These are phyloP conservation scores for Erebia epiphron DNA, from an alignment of 2,888 invertebrate genomes.

Conservation along the genomic window DNA sequence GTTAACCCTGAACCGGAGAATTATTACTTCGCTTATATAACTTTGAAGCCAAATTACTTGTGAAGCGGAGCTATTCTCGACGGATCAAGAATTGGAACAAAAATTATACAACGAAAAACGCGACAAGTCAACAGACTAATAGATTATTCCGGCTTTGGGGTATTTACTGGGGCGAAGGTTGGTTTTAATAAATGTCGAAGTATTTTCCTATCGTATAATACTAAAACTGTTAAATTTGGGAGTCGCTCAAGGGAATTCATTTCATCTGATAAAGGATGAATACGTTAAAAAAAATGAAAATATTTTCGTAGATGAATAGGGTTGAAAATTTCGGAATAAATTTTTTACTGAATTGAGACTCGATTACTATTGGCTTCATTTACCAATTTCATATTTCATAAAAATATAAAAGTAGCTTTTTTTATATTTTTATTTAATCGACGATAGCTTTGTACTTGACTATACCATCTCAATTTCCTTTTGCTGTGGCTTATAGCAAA, in stretches of 20 bases:
- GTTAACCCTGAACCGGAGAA: slow-evolving; percentile 28
- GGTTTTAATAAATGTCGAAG: slow-evolving; percentile 40
- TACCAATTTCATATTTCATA: background rate
- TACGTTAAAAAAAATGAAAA: slow-evolving; percentile 3
- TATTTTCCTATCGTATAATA: slow-evolving; percentile 36
- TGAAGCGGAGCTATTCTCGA: slow-evolving; percentile 31
- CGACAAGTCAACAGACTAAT: slow-evolving; percentile 39
- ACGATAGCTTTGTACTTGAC: background rate
- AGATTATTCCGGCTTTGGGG: slow-evolving; percentile 37
- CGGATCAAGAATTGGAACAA: slow-evolving; percentile 34
- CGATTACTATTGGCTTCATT: background rate
- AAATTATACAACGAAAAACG: slow-evolving; percentile 36
- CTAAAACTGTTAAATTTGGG: slow-evolving; percentile 28
- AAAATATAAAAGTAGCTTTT: background rate
- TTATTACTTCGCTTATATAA: slow-evolving; percentile 37
- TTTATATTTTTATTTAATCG: background rate
- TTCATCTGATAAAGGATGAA: background rate
- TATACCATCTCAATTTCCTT: too few species aligned
- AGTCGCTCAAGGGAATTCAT: slow-evolving; percentile 27
- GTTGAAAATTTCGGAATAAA: background rate
- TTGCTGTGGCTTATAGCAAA: too few species aligned
- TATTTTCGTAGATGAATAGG: background rate
- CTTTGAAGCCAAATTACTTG: slow-evolving; percentile 29
- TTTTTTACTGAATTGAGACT: background rate
- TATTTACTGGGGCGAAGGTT: slow-evolving; percentile 33